Evolutionary conservation across 2,113 vertebrate species (phyloP), one percentile per base, ranked within the genome.

Genomic region (Etheostoma cragini): DNA sequence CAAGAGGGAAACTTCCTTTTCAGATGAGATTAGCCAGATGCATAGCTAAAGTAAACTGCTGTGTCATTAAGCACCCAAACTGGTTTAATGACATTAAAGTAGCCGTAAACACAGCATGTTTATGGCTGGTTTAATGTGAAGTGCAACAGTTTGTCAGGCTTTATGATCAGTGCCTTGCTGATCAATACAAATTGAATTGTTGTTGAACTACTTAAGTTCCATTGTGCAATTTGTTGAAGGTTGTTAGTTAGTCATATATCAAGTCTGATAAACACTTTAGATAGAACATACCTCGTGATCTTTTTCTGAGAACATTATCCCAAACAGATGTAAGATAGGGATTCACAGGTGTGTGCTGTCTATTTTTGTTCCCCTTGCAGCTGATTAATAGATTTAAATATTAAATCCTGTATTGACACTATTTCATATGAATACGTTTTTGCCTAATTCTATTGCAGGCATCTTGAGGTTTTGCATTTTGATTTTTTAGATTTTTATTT

Each of bases 101-200:
- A 71, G 49, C 49, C 21, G 8, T 49, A 68, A 56, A 66, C 54
- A 38, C 24, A 47, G 22, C 35, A 24, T 68, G 35, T 72, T 76
- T 49, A 68, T 45, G n/a, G 62, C 42, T 73, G 46, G 5, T 74
- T 58, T 70, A 45, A 81, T 73, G 30, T 53, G 45, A 78, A 65
- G 63, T 63, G 63, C 65, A 71, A 52, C 26, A 30, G 38, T 70
- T 65, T 75, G 26, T 79, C 42, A 72, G 60, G 22, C 5, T 15
- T 76, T 67, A 86, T 76, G 60, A 86, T 75, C 54, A 61, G 17
- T 42, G 70, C 38, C 30, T 78, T 56, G 35, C 64, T 71, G 53
- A 86, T 71, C 54, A 19, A 75, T 22, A 24, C 17, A 63, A 56
- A 53, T 16, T 71, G 46, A 47, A 64, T n/a, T 58, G 65, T 30